Evolutionary conservation across 2,888 invertebrate genomes (phyloP).

Genomic region (Junonia oenone): DNA sequence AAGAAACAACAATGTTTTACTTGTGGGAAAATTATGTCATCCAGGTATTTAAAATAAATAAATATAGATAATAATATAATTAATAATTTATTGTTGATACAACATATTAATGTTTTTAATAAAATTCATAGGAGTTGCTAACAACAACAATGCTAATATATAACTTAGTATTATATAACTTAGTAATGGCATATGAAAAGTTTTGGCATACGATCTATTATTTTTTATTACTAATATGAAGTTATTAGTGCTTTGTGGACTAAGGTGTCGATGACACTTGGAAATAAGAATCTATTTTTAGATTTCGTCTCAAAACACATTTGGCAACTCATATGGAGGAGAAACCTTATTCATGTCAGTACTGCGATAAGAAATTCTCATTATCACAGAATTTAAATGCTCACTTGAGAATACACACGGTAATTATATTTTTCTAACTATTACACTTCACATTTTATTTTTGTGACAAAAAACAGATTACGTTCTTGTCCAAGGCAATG

Average conservation of each 20-base stretch:
- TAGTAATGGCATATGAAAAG: too few relatives aligned
- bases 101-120: too few relatives aligned
- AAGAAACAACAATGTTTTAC: slow-evolving; percentile 56
- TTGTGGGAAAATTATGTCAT: slow-evolving; percentile 76
- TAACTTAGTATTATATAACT: too few relatives aligned
- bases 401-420: slow-evolving; percentile 66
- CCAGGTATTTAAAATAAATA: slow-evolving; percentile 44
- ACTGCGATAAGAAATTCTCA: slow-evolving; percentile 64
- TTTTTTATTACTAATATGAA: background rate
- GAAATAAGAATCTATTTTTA: slow-evolving; percentile 30
- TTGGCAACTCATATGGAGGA: slow-evolving; percentile 59
- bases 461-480: too few relatives aligned
- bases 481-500: too few relatives aligned
- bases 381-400: slow-evolving; percentile 65
- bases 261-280: too few relatives aligned
- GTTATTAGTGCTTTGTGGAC: too few relatives aligned
- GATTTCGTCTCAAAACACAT: slow-evolving; percentile 69
- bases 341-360: slow-evolving; percentile 57
- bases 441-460: too few relatives aligned
- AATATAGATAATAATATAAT: background rate
- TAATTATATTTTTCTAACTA: slow-evolving; percentile 32
- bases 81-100: too few relatives aligned
- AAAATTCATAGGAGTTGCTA: too few relatives aligned
- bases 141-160: too few relatives aligned
- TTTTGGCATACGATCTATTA: too few relatives aligned